Base-by-base conservation (phyloP, 2,113 vertebrate genomes). In the Australoheros scitulus region DNA sequence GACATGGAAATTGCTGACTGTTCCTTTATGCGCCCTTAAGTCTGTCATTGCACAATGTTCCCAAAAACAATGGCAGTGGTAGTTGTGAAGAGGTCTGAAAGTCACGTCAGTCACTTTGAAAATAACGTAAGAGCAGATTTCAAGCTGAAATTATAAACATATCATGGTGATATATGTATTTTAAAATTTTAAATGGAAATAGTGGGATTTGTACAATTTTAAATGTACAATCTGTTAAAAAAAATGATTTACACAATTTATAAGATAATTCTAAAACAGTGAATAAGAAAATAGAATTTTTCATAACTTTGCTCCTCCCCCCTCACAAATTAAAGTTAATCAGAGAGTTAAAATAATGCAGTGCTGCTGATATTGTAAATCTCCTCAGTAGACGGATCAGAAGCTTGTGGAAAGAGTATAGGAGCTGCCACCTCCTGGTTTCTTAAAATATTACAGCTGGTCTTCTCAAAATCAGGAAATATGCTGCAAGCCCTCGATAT, bases 351-450 rank as follows among this genome's bases (percentile, higher is more conserved):
- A 15, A 17, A 32, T 6, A 32, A 70, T 41, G 24, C 60, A 38
- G 74, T 65, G 7, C 8, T 52, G 63, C 36, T 50, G 43, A 38
- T 60, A 58, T 32, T 20, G 18, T 29, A n/a, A 43, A 38, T 70
- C 52, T 56, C 13, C 47, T 38, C 29, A 22, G 61, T 20, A 26
- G 43, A 52, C 24, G 36, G 50, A 15, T 80, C 36, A 63, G 22
- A 64, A 65, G 85, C 60, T 75, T 79, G 84, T 87, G 77, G 94
- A 94, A 93, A 93, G 86, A 96, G 95, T 94, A 89, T 89, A 95
- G 82, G 68, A 94, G 94, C 94, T 95, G 94, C 96, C 96, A 95
- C 95, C 95, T 96, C 88, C 95, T 96, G 96, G 95, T 83, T 32
- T 78, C 18, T 85, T 77, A 3, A 26, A 24, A 88, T 89, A 90